Conservation (phyloP, 2,113 vertebrate species). For the Corythornis vintsioides region DNA sequence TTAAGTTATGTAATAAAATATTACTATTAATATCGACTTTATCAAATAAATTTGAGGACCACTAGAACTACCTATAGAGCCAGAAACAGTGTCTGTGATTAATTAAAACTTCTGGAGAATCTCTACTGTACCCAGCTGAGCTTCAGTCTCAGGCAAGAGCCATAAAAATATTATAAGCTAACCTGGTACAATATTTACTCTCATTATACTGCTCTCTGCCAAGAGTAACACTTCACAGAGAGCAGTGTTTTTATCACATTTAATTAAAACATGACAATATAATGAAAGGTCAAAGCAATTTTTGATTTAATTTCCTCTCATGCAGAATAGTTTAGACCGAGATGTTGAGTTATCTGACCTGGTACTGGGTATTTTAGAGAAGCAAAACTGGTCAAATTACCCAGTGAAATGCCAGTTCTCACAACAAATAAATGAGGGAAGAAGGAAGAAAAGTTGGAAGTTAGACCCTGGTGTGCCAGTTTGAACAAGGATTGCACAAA, state of each 20-base stretch:
- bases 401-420: not conserved
- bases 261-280: not conserved
- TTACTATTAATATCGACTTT: not conserved
- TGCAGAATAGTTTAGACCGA: not conserved
- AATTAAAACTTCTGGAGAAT: not conserved
- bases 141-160: not conserved
- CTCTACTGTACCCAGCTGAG: not conserved
- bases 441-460: not conserved
- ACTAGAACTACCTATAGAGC: not conserved
- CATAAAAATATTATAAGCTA: not conserved
- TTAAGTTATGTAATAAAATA: too few relatives aligned
- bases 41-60: not conserved
- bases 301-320: not conserved
- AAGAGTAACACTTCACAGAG: not conserved
- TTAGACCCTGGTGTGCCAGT: not conserved
- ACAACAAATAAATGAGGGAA: not conserved
- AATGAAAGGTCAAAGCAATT: constrained; percentile 23
- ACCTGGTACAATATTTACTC: not conserved
- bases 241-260: not conserved
- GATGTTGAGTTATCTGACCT: not conserved
- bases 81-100: not conserved
- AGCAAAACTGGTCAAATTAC: not conserved
- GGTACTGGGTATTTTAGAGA: not conserved
- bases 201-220: not conserved
- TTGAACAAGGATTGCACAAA: not conserved